Base-by-base conservation (phyloP, 2,113 vertebrate genomes). In the Pangasianodon hypophthalmus region DNA sequence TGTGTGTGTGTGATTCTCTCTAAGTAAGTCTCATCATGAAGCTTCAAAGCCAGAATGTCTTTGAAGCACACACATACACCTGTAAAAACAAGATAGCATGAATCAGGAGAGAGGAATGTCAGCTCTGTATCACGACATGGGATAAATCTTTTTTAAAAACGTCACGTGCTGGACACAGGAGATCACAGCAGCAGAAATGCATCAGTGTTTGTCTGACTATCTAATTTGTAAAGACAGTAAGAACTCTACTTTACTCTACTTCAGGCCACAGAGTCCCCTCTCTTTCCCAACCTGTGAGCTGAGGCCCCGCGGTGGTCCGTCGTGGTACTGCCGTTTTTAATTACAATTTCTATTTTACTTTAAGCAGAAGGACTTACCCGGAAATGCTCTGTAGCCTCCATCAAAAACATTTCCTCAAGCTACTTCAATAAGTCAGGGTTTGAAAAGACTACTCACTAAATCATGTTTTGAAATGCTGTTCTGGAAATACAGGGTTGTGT, bases 41-140 rank as follows among this genome's bases (percentile, higher is more conserved):
- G 46, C 62, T 88, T 83, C 60, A 88, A 88, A 88, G 60, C 18
- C 46, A 44, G 7, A 19, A 11, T 71, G 60, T n/a, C 46, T 85
- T 79, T 89, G 84, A 89, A 85, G 75, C 19, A 52, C 58, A 84
- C 26, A 64, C 41, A 81, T 44, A 82, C 58, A 69, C 64, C 87
- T 81, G 52, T 64, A 50, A 81, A 81, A 88, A 81, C 58, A 64
- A 64, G 75, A 81, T 24, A n/a, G 54, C 21, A 29, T 77, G 71
- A 79, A 41, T 73, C 67, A 75, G 71, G 67, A 77, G 56, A 5
- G n/a, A 75, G 85, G 32, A 75, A 67, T 73, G 69, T 56, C 86
- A 50, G 29, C 41, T 48, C 26, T 29, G 18, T 3, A 50, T 62
- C 75, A 88, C 58, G 14, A 75, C 71, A 75, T 18, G 19, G 37